Percentiles rank a stretch among this genome's conserved stretches.
phyloP scores from a whole-genome alignment of 2,113 vertebrate species.

The Ahaetulla prasina region DNA sequence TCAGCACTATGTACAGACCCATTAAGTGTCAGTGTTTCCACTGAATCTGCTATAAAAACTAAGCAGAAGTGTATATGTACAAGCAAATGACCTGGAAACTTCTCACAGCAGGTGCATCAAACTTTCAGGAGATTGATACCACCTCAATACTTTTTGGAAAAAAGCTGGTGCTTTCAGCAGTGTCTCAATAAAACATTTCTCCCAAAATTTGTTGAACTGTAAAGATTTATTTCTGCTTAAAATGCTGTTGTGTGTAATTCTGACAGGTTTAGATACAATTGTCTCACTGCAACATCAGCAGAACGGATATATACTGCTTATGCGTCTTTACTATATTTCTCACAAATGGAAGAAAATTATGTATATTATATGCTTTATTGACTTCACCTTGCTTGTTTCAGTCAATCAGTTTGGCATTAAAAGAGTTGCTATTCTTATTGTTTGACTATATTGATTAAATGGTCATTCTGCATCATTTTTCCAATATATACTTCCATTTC shows the following conservation, averaged over 20 bases:
- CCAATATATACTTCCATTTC: neutral
- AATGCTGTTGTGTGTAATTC: neutral
- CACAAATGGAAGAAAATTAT: slow-evolving; percentile 25
- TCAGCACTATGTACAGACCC: too few relatives aligned
- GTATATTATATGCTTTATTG: slow-evolving; percentile 13
- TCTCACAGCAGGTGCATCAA: too few relatives aligned
- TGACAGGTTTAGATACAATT: neutral
- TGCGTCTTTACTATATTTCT: neutral
- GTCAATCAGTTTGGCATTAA: slow-evolving; percentile 1
- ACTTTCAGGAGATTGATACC: too few relatives aligned
- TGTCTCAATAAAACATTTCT: too few relatives aligned
- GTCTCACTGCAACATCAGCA: neutral
- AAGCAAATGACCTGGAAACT: too few relatives aligned
- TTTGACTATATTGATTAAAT: neutral
- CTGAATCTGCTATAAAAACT: too few relatives aligned
- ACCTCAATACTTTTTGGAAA: too few relatives aligned
- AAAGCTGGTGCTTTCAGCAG: too few relatives aligned
- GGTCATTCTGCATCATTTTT: neutral
- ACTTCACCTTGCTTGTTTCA: slow-evolving; percentile 1
- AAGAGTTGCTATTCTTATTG: neutral
- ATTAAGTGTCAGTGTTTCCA: too few relatives aligned
- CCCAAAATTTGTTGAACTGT: too few relatives aligned
- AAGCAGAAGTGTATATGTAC: too few relatives aligned
- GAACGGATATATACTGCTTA: neutral
- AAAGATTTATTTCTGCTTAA: neutral